phyloP scores from a whole-genome alignment of 2,888 invertebrate genomes.

The Meloe dianella region DNA sequence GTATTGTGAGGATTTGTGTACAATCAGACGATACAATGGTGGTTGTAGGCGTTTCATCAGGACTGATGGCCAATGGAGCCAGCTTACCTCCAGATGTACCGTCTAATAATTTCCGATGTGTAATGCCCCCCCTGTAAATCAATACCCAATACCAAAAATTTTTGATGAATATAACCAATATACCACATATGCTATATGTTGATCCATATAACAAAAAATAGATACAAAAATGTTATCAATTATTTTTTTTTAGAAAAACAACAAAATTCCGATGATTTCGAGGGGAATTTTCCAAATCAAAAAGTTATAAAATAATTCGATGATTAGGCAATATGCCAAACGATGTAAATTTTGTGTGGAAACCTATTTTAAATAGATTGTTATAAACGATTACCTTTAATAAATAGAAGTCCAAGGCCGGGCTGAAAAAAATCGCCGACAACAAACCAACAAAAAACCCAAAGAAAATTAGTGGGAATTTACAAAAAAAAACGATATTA shows the following conservation, averaged over 20 bases:
- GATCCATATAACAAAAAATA: background rate
- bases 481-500: constrained; percentile 15
- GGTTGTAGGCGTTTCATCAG: constrained; percentile 59
- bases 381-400: constrained; percentile 49
- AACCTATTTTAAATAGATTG: constrained; percentile 8
- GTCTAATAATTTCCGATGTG: constrained; percentile 60
- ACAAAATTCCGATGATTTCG: too few species aligned
- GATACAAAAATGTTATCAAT: too few species aligned
- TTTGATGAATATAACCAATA: constrained; percentile 5
- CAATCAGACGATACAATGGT: constrained; percentile 49
- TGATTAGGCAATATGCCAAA: constrained; percentile 9
- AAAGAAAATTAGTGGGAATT: constrained; percentile 15
- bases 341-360: background rate
- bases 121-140: constrained; percentile 62
- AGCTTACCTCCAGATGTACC: constrained; percentile 62
- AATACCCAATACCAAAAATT: constrained; percentile 33
- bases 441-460: constrained; percentile 26
- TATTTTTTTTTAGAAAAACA: too few species aligned
- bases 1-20: constrained; percentile 52
- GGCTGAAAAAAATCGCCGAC: constrained; percentile 48
- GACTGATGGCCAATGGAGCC: constrained; percentile 64
- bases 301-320: too few species aligned
- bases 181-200: background rate
- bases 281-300: too few species aligned
- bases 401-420: constrained; percentile 54